phyloP scores from a whole-genome alignment of 1,140 invertebrate species.

The Listronotus bonariensis region DNA sequence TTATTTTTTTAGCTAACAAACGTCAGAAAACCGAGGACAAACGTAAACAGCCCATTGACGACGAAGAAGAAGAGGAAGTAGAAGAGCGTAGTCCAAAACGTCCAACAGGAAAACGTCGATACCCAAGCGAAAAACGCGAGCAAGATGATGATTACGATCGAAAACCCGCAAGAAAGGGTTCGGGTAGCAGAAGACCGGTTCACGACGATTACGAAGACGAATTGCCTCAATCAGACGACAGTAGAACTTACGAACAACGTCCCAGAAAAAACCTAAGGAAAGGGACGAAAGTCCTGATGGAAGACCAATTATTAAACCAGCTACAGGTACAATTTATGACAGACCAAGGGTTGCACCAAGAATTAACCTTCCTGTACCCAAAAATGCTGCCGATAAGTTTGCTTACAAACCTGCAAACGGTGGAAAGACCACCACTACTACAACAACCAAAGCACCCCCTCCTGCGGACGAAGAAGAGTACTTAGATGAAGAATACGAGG shows the following conservation, averaged over 20 bases:
- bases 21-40: slow-evolving; percentile 10
- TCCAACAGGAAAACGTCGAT: neutral
- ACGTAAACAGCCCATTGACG: slow-evolving; percentile 4
- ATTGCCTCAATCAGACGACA: slow-evolving; percentile 31
- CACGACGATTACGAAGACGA: slow-evolving; percentile 40
- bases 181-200: slow-evolving; percentile 29
- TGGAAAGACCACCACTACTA: slow-evolving; percentile 1
- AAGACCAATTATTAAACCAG: slow-evolving; percentile 49
- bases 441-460: slow-evolving; percentile 7
- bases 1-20: slow-evolving; percentile 9
- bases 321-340: slow-evolving; percentile 65
- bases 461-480: slow-evolving; percentile 32
- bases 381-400: slow-evolving; percentile 75
- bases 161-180: slow-evolving; percentile 34
- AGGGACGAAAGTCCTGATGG: slow-evolving; percentile 52
- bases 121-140: slow-evolving; percentile 10
- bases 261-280: slow-evolving; percentile 47
- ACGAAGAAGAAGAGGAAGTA: slow-evolving; percentile 18
- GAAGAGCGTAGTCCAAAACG: slow-evolving; percentile 14
- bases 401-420: slow-evolving; percentile 60
- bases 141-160: slow-evolving; percentile 38
- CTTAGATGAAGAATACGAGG: slow-evolving; percentile 48
- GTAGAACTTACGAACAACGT: slow-evolving; percentile 49
- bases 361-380: slow-evolving; percentile 78
- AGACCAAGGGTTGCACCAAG: slow-evolving; percentile 74